Conservation (phyloP, 2,797 vertebrate genomes). For the Sebastes nivosus region DNA sequence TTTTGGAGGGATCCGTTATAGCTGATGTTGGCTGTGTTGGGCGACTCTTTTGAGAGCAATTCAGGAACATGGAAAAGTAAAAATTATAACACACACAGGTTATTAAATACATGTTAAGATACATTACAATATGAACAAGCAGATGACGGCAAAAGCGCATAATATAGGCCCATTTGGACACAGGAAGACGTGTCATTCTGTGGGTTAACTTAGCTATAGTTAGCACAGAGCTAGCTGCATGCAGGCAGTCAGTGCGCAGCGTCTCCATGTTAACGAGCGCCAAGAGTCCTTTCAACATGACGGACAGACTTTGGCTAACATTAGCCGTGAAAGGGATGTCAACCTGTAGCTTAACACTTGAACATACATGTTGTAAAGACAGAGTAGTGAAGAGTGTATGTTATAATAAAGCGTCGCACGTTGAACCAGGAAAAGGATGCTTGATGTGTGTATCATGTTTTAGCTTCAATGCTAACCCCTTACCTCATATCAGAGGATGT, state of each 20-base stretch:
- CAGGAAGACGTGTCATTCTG: constrained; percentile 74
- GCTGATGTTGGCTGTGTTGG: not conserved
- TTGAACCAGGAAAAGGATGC: no score
- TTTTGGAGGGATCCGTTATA: not conserved
- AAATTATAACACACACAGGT: no score
- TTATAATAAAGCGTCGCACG: no score
- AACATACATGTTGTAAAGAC: no score
- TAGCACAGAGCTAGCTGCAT: constrained; percentile 31
- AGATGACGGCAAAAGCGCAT: not conserved
- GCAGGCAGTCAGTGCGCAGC: constrained; percentile 41
- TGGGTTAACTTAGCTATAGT: constrained; percentile 68
- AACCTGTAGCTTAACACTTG: no score
- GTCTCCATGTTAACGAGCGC: constrained; percentile 72
- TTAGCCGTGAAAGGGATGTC: constrained; percentile 2
- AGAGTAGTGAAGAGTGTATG: no score
- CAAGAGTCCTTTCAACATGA: constrained; percentile 69
- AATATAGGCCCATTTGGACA: constrained; percentile 29
- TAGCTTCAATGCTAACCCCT: no score
- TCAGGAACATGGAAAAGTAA: no score
- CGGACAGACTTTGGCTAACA: constrained; percentile 39
- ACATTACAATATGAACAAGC: not conserved
- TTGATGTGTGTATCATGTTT: no score
- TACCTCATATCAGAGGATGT: no score
- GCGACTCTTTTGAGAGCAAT: not conserved
- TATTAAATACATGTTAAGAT: not conserved